These are phyloP conservation scores for Parthenolecanium corni DNA, from an alignment of 2,888 invertebrate genomes.

Conservation along the genomic window DNA sequence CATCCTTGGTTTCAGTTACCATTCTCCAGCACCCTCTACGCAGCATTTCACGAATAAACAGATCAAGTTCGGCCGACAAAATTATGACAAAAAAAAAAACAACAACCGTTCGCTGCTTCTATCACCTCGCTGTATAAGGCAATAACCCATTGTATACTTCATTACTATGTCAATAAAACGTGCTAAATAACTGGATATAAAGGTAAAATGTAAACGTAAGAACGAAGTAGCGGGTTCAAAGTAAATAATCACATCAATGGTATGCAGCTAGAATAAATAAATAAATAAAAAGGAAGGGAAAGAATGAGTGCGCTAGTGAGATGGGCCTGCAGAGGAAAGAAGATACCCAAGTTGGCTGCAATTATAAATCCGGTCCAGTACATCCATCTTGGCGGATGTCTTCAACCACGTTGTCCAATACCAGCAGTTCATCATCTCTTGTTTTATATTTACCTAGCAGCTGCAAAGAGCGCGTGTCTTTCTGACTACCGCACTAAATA, in stretches of 20 bases:
- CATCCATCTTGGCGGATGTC: conserved; percentile 23
- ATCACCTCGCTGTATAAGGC: neutral
- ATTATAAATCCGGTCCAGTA: conserved; percentile 25
- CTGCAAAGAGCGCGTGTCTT: conserved; percentile 24
- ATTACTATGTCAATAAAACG: conserved; percentile 26
- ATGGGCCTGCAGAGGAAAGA: neutral
- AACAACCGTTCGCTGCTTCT: neutral
- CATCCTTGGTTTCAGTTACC: no score
- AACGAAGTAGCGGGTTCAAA: conserved; percentile 12
- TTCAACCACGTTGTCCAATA: conserved; percentile 4
- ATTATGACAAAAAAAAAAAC: no score
- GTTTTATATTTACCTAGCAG: conserved; percentile 14
- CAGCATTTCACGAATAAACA: no score
- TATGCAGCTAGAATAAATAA: conserved; percentile 4
- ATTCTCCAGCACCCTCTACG: no score
- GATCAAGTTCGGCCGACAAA: no score
- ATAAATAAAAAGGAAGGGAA: neutral
- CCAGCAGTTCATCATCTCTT: conserved; percentile 8
- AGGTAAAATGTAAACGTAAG: conserved; percentile 3
- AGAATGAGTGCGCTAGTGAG: no score
- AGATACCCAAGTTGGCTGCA: conserved; percentile 18
- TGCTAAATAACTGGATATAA: conserved; percentile 20
- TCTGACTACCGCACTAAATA: conserved; percentile 16
- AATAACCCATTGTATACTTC: conserved; percentile 4
- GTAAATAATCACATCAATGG: conserved; percentile 22